Evolutionary conservation across 1,140 invertebrate species (phyloP).

Genomic region (Scaptomyza hsui): DNA sequence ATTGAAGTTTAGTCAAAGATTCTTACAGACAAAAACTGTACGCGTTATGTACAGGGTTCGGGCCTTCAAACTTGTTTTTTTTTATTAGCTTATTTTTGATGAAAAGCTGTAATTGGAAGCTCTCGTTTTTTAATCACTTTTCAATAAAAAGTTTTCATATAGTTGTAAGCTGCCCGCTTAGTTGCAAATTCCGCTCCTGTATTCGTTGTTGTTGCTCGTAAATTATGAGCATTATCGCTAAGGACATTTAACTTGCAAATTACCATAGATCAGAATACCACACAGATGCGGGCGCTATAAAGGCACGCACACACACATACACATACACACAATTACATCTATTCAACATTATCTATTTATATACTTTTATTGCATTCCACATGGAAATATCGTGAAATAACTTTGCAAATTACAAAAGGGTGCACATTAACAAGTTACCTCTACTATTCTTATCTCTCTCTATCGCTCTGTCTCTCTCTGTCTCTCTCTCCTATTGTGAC

Average conservation of each 20-base stretch:
- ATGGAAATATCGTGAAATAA: conserved; percentile 52
- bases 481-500: conserved; percentile 15
- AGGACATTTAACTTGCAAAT: conserved; percentile 65
- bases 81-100: no score
- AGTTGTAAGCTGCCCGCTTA: conserved; percentile 3
- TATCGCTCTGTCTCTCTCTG: not conserved
- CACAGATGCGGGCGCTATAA: conserved; percentile 23
- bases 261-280: conserved; percentile 58
- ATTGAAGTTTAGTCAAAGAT: no score
- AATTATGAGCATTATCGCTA: conserved; percentile 60
- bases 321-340: conserved; percentile 5
- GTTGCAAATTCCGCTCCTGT: conserved; percentile 11
- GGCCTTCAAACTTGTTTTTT: no score
- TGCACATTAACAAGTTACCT: conserved; percentile 57
- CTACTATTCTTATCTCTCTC: not conserved
- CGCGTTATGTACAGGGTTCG: no score
- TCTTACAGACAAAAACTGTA: no score
- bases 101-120: no score
- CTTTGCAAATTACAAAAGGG: conserved; percentile 54
- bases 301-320: conserved; percentile 12
- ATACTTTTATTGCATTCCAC: conserved; percentile 68
- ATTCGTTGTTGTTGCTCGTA: conserved; percentile 25
- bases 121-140: no score
- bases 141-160: no score
- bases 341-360: conserved; percentile 39